phyloP scores from a whole-genome alignment of 2,888 invertebrate species.

The Caenorhabditis sp. region DNA sequence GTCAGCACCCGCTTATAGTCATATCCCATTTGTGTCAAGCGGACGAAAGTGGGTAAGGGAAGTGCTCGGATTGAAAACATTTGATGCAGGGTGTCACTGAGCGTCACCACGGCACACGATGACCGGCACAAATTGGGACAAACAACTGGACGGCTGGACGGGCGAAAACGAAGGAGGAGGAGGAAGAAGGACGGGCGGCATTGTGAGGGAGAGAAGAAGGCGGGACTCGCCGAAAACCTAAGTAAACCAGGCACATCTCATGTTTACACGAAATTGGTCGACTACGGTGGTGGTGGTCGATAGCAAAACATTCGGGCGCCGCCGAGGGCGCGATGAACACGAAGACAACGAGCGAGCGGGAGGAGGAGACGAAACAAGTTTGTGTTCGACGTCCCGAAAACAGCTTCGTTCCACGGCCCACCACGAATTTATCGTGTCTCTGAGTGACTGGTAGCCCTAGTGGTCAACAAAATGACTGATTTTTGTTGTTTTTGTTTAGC shows the following conservation, averaged over 20 bases:
- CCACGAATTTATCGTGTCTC: conserved; percentile 61
- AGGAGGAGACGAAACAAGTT: conserved; percentile 56
- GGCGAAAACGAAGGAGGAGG: neutral
- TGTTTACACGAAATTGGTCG: conserved; percentile 64
- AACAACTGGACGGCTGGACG: conserved; percentile 7
- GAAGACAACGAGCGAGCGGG: conserved; percentile 39
- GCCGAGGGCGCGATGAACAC: conserved; percentile 47
- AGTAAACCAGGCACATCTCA: conserved; percentile 57
- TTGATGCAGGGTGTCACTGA: conserved; percentile 9
- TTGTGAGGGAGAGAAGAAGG: conserved; percentile 17
- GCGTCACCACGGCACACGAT: conserved; percentile 10
- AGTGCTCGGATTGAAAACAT: conserved; percentile 5
- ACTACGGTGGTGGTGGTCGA: conserved; percentile 44
- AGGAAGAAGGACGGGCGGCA: neutral
- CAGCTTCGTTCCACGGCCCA: conserved; percentile 57
- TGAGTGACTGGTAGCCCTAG: conserved; percentile 49
- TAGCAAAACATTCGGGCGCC: conserved; percentile 56
- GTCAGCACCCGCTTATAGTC: neutral
- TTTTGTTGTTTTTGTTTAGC: conserved; percentile 56
- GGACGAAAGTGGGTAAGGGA: neutral
- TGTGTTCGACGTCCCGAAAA: conserved; percentile 59
- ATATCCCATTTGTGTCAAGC: neutral
- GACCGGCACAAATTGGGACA: conserved; percentile 10
- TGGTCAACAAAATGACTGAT: conserved; percentile 63
- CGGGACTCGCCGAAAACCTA: conserved; percentile 44